Percentiles rank a stretch among this genome's conserved stretches.
Evolutionary conservation across 2,797 vertebrate genomes (phyloP).

Genomic region (Cuniculus paca): DNA sequence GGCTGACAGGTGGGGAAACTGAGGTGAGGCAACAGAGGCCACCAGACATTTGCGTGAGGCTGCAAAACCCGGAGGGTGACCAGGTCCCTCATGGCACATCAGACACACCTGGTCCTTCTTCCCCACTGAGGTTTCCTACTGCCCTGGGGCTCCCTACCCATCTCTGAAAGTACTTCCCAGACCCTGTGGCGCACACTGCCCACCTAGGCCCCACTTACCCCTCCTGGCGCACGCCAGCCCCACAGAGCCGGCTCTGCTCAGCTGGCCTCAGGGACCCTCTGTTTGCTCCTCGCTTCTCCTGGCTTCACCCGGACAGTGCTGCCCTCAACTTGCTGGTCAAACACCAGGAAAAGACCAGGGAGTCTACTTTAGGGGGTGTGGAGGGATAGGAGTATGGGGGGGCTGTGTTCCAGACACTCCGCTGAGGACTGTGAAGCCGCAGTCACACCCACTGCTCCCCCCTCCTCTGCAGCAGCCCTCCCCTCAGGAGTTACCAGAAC

Average conservation of each 20-base stretch:
- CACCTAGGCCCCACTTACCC: not conserved
- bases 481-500: not conserved
- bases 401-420: not conserved
- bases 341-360: not conserved
- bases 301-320: not conserved
- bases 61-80: not conserved
- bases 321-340: not conserved
- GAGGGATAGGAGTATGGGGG: too few species aligned
- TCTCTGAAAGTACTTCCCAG: not conserved
- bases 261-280: not conserved
- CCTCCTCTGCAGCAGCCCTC: not conserved
- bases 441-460: not conserved
- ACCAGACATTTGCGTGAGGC: not conserved
- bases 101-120: not conserved
- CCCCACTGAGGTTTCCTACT: not conserved
- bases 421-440: not conserved
- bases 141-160: not conserved
- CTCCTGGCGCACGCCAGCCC: not conserved
- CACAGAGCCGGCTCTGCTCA: not conserved
- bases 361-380: too few species aligned
- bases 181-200: not conserved
- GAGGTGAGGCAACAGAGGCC: not conserved
- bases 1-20: not conserved
- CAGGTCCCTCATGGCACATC: not conserved
- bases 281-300: accelerated